Base-by-base conservation (phyloP, 2,888 invertebrate species). In the Rhodophaea formosa region DNA sequence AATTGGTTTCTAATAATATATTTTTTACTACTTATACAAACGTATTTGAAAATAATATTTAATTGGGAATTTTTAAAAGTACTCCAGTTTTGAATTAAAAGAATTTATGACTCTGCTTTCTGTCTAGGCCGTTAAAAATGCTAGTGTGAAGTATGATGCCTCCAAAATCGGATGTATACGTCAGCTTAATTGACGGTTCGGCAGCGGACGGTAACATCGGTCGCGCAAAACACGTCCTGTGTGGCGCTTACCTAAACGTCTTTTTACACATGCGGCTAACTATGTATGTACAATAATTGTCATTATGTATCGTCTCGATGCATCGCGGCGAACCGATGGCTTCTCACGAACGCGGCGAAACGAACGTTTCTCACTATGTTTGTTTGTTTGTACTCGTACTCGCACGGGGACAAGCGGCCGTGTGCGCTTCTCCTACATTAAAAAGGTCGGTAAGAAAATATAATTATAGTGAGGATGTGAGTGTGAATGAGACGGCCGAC, bases 361-460 rank as follows among this genome's bases (percentile, higher is more conserved):
- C 83, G 82, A 80, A 79, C 82, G 79, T 80, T 83, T 82, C 87
- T 87, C 88, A 87, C 88, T 87, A 85, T 79, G 75, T 73, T 80
- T 80, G 78, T 80, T 70, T 74, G 76, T 82, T 85, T 88, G 86
- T 88, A 84, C 87, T 85, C 81, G 84, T 81, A 77, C 76, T 84
- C 84, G 86, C 87, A 86, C 88, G 86, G 86, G 82, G 81, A 86
- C 80, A 86, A 86, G 87, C 88, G 84, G 84, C 87, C 88, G 87
- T 88, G 88, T 86, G 86, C 88, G 88, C 88, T 88, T 86, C 81
- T 86, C 86, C 82, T 88, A 85, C 79, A 70, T 83, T 84, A 85
- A 87, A 88, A 90, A 88, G 88, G 84, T 88, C 81, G 84, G 86
- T 89, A 89, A 88, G 88, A 89, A 89, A 90, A 90, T 89, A 89